Conservation (phyloP, 2,888 invertebrate genomes). For the Muschampia staudingeri region DNA sequence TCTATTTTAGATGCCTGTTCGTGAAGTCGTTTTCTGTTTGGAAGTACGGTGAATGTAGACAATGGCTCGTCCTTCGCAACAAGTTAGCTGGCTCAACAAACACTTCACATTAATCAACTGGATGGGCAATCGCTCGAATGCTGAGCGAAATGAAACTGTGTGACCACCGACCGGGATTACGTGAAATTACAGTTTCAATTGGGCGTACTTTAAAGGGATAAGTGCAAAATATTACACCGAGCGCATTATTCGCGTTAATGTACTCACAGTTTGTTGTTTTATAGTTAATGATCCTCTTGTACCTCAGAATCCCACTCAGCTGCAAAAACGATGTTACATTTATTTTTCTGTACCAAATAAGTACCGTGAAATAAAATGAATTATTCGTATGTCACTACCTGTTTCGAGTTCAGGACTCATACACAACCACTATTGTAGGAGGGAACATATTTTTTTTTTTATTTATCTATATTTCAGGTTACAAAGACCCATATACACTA, state of each 20-base stretch:
- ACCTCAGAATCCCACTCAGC: background rate
- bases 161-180: conserved; percentile 50
- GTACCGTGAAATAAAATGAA: background rate
- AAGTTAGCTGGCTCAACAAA: conserved; percentile 77
- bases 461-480: too few species aligned
- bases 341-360: background rate
- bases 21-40: conserved; percentile 70
- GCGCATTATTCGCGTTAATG: conserved; percentile 18
- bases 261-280: conserved; percentile 20
- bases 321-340: conserved; percentile 5
- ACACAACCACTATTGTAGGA: too few species aligned
- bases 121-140: conserved; percentile 74
- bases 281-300: conserved; percentile 26
- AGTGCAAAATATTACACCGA: conserved; percentile 48
- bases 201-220: conserved; percentile 55
- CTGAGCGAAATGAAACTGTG: conserved; percentile 71
- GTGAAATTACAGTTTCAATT: conserved; percentile 55
- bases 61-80: conserved; percentile 80
- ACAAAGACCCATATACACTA: too few species aligned
- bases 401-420: background rate
- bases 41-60: conserved; percentile 72
- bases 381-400: background rate
- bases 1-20: conserved; percentile 71
- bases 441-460: too few species aligned
- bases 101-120: conserved; percentile 83